Evolutionary conservation across 2,113 vertebrate genomes (phyloP).

Genomic region (Microcebus lehilahytsara): DNA sequence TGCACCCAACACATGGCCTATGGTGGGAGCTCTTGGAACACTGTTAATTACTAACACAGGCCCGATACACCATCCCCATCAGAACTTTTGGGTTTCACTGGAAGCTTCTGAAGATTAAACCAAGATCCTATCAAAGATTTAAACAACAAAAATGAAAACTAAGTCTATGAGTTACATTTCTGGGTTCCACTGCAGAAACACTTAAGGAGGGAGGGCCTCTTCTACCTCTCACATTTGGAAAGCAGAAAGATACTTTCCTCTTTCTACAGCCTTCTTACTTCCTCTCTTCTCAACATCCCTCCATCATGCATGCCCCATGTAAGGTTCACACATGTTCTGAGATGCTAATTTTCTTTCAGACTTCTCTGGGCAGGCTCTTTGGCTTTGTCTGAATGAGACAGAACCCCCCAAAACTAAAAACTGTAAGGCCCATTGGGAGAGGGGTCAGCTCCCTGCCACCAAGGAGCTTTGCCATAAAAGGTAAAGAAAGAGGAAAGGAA

Average conservation of each 20-base stretch:
- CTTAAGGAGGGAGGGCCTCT: neutral
- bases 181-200: neutral
- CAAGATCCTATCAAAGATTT: neutral
- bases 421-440: neutral
- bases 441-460: neutral
- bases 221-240: slow-evolving; percentile 2
- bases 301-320: slow-evolving; percentile 40
- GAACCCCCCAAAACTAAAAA: neutral
- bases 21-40: neutral
- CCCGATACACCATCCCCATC: neutral
- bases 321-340: slow-evolving; percentile 44
- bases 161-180: neutral
- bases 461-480: neutral
- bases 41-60: neutral
- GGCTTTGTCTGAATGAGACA: neutral
- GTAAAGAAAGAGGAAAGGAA: neutral
- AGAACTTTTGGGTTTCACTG: neutral
- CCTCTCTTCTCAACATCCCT: neutral
- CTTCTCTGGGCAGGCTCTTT: neutral
- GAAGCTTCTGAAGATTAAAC: neutral
- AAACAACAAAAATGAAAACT: neutral
- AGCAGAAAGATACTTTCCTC: slow-evolving; percentile 12
- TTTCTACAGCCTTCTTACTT: neutral
- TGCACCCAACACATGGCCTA: rapidly evolving
- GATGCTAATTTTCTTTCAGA: slow-evolving; percentile 58